phyloP scores from a whole-genome alignment of 2,888 invertebrate species.

The Trimorus sp. region DNA sequence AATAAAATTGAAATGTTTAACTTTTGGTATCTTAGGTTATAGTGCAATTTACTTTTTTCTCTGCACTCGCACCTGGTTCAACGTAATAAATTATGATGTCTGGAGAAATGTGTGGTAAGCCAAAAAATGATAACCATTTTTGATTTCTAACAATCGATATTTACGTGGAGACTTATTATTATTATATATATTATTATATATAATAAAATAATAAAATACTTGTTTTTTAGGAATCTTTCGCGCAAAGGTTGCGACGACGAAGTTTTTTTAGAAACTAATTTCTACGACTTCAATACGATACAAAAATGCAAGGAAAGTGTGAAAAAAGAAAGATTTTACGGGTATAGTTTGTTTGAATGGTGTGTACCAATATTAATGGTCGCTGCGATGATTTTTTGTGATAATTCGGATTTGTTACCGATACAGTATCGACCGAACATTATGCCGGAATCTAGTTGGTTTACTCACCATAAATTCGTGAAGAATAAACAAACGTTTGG shows the following conservation, averaged over 20 bases:
- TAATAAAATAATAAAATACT: too few species aligned
- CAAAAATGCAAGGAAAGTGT: background rate
- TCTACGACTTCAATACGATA: background rate
- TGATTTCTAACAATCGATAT: too few species aligned
- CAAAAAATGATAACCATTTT: too few species aligned
- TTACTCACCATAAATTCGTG: background rate
- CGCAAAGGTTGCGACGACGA: background rate
- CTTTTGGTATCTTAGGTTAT: slow-evolving; percentile 29
- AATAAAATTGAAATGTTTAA: too few species aligned
- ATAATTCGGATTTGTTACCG: background rate
- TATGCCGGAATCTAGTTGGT: slow-evolving; percentile 17
- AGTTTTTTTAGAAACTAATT: too few species aligned
- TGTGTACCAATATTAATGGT: slow-evolving; percentile 4
- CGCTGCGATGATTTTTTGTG: slow-evolving; percentile 9
- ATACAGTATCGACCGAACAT: slow-evolving; percentile 33
- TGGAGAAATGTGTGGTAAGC: slow-evolving; percentile 30
- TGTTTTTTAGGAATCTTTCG: background rate
- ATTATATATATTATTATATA: too few species aligned
- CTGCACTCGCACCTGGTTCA: slow-evolving; percentile 30
- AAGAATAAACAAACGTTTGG: slow-evolving; percentile 6
- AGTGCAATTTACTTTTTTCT: slow-evolving; percentile 23
- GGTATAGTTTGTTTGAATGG: slow-evolving; percentile 37
- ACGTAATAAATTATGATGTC: slow-evolving; percentile 34
- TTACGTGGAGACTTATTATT: too few species aligned
- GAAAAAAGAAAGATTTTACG: slow-evolving; percentile 17